Conservation (phyloP, 2,797 vertebrate species). For the Rhynchonycteris naso region DNA sequence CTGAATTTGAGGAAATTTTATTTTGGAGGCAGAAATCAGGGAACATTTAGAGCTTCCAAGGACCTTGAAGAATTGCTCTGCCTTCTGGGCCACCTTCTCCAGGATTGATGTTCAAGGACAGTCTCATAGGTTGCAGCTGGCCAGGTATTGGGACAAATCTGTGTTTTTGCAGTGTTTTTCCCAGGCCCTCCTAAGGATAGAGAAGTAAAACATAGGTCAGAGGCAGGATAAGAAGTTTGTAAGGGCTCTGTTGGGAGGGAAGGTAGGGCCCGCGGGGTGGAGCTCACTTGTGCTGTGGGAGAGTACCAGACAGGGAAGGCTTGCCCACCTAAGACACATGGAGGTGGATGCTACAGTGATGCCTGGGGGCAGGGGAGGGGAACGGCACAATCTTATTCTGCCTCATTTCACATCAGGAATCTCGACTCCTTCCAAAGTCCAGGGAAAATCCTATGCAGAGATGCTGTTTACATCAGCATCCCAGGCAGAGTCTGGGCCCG, state of each 20-base stretch:
- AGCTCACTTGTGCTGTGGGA: not conserved
- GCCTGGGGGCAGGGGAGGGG: not conserved
- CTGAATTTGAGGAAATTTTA: constrained; percentile 14
- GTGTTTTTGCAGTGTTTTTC: constrained; percentile 6
- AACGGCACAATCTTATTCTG: not conserved
- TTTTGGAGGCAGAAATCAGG: not conserved
- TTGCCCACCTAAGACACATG: not conserved
- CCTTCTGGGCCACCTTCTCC: not conserved
- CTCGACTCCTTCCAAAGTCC: not conserved
- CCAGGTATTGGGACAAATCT: constrained; percentile 33
- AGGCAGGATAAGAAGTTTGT: not conserved
- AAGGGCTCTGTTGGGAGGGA: not conserved
- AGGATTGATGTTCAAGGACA: not conserved
- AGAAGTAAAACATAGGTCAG: constrained; percentile 9
- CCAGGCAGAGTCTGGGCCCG: not conserved
- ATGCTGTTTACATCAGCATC: not conserved
- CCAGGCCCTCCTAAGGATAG: not conserved
- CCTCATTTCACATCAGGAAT: not conserved
- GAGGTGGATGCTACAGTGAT: not conserved
- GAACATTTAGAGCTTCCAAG: not conserved
- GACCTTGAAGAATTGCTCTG: not conserved
- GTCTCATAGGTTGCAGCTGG: not conserved
- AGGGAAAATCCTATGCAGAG: not conserved
- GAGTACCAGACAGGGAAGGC: not conserved
- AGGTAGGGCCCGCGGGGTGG: not conserved